Percentiles rank a stretch among this genome's conserved stretches.
phyloP scores from a whole-genome alignment of 2,797 vertebrate genomes.

The Smutsia gigantea region DNA sequence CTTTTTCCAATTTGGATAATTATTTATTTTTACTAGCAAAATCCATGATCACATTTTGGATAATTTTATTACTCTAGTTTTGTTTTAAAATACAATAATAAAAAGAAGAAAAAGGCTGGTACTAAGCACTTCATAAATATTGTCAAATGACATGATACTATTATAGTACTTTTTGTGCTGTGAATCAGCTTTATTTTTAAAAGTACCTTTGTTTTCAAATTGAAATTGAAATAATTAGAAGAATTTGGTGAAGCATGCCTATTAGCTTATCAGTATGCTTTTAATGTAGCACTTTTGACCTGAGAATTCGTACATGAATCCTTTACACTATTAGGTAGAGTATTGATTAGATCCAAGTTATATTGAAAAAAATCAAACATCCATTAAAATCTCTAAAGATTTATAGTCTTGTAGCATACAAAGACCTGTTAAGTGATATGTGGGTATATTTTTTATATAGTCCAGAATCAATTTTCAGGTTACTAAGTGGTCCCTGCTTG shows the following conservation, averaged over 20 bases:
- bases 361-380: background rate
- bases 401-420: background rate
- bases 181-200: constrained; percentile 31
- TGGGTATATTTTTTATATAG: background rate
- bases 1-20: background rate
- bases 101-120: background rate
- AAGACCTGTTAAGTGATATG: background rate
- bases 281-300: background rate
- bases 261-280: background rate
- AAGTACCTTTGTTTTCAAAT: constrained; percentile 13
- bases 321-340: background rate
- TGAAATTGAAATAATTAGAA: constrained; percentile 24
- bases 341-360: constrained; percentile 11
- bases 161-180: background rate
- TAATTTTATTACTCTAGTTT: constrained; percentile 26
- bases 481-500: background rate
- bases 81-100: constrained; percentile 41
- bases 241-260: background rate
- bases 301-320: constrained; percentile 11
- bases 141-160: background rate
- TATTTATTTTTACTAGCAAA: constrained; percentile 23
- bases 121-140: background rate
- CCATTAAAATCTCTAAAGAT: background rate
- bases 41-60: background rate
- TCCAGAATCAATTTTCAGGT: background rate